A percentile compares a stretch with the other conserved stretches of the same genome.
Evolutionary conservation across 2,888 invertebrate species (phyloP).

Genomic region (Volucella bombylans): DNA sequence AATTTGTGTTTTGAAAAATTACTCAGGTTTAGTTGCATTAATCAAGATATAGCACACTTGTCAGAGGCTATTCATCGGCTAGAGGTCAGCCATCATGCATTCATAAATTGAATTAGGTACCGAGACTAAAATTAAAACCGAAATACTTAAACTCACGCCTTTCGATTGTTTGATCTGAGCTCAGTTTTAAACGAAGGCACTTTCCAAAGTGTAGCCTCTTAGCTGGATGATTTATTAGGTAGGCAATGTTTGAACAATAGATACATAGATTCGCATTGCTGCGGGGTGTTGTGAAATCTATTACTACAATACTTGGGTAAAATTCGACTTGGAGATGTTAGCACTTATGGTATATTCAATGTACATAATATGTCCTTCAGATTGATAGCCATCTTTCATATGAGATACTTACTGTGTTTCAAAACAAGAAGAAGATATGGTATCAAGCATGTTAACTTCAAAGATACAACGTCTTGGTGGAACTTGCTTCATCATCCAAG

Average conservation of each 20-base stretch:
- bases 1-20: background rate
- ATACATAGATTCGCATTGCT: too few relatives aligned
- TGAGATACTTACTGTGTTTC: too few relatives aligned
- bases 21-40: background rate
- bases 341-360: too few relatives aligned
- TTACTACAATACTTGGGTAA: too few relatives aligned
- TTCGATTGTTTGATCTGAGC: constrained; percentile 3
- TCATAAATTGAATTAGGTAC: constrained; percentile 1
- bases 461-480: background rate
- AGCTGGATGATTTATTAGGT: constrained; percentile 4
- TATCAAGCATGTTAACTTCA: too few relatives aligned
- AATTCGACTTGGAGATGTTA: too few relatives aligned
- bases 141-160: constrained; percentile 1
- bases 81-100: background rate
- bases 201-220: background rate
- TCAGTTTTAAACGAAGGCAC: constrained; percentile 13
- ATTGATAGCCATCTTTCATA: too few relatives aligned
- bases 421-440: too few relatives aligned
- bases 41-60: background rate
- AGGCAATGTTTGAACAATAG: background rate
- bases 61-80: background rate
- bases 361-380: too few relatives aligned
- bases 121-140: too few relatives aligned
- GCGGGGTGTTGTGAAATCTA: too few relatives aligned
- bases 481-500: constrained; percentile 3